Evolutionary conservation across 2,888 invertebrate genomes (phyloP), one percentile per base, ranked within the genome.

Genomic region (Teleogryllus oceanicus): DNA sequence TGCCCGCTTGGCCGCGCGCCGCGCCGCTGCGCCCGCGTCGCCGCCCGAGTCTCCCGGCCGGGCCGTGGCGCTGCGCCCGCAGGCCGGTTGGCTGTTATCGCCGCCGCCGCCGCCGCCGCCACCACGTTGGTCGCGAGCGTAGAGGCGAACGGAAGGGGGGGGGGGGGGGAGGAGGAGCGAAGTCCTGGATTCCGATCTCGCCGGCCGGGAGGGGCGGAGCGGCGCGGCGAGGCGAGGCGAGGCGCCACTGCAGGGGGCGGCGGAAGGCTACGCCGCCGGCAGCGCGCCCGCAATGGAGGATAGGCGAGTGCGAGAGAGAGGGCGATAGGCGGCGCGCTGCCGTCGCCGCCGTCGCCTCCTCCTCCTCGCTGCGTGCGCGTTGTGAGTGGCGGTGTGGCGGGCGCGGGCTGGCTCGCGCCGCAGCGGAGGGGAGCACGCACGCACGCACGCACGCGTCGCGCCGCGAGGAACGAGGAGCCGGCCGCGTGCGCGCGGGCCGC

Each of bases 261-360:
- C 37, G 37, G 37, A 37, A 37, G 37, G 37, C 49, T 51, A 51
- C 75, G 78, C 62, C 62, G 77, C 76, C 50, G 49, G 37, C 20
- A 76, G 74, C 62, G 76, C 78, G 76, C 75, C 49, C 37, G 78
- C 16, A 49, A 51, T 49, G 80, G 77, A 24, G 80, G 80, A 80
- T 80, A 80, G 80, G 80, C 78, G 78, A 78, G 80, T 80, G 80
- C 80, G 80, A 80, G 77, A 77, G 76, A 75, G 80, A 80, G 49
- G 20, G 79, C 49, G 62, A 13, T 51, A 78, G 51, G 20, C 49
- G 13, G 16, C 16, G 37, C 37, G 37, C 37, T 49, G 78, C 24
- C 18, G 51, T 74, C 62, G 62, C 78, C 74, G 51, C 78, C 21
- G 21, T 62, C n/a, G 49, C 74, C 13, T 20, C 50, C 49, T 75